Evolutionary conservation across 2,797 vertebrate genomes (phyloP).

Genomic region (Bryconaethiops microstoma): DNA sequence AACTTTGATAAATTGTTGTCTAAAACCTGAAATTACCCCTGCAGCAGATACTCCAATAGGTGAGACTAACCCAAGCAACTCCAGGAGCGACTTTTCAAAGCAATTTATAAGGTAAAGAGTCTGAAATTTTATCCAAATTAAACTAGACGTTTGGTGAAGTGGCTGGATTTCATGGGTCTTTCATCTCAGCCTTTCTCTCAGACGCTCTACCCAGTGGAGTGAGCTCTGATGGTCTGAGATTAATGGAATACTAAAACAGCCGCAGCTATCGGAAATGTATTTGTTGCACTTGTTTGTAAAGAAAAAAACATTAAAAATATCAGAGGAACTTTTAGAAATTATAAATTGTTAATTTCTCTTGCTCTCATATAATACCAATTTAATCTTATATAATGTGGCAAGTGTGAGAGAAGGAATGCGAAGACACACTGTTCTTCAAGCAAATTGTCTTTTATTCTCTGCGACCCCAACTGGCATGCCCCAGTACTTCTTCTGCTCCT

Average conservation of each 20-base stretch:
- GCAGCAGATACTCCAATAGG: not conserved
- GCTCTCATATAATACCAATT: too few relatives aligned
- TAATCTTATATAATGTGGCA: too few relatives aligned
- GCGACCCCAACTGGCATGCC: too few relatives aligned
- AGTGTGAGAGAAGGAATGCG: too few relatives aligned
- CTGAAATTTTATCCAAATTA: conserved; percentile 8
- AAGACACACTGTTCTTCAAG: too few relatives aligned
- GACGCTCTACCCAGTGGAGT: not conserved
- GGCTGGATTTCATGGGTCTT: not conserved
- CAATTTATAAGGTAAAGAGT: not conserved
- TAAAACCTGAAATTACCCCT: not conserved
- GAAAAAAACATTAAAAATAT: too few relatives aligned
- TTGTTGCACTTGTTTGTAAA: too few relatives aligned
- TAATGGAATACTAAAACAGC: not conserved
- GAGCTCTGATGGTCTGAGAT: not conserved
- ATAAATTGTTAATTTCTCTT: too few relatives aligned
- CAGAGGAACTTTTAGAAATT: too few relatives aligned
- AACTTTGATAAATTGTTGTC: conserved; percentile 14
- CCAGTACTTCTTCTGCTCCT: too few relatives aligned
- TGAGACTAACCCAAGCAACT: not conserved
- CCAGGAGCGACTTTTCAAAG: conserved; percentile 13
- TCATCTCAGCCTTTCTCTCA: not conserved
- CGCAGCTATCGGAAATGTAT: too few relatives aligned
- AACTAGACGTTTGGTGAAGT: conserved; percentile 5
- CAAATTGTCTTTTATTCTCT: too few relatives aligned